Evolutionary conservation across 2,888 invertebrate genomes (phyloP).

Genomic region (Drosophila paranaensis): DNA sequence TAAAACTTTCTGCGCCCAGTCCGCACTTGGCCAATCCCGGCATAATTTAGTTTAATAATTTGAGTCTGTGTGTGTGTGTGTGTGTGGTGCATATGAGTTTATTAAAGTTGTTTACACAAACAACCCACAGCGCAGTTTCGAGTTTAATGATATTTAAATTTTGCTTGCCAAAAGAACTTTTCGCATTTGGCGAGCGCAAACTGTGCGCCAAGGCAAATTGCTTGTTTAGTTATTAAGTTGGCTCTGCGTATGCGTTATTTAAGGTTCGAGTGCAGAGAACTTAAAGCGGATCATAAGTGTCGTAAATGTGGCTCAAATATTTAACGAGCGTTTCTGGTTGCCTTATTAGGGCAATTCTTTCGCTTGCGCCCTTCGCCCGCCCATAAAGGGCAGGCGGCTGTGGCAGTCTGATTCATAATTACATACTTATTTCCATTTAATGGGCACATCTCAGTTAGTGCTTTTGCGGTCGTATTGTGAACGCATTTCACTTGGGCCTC

Average conservation of each 20-base stretch:
- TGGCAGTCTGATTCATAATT: slow-evolving; percentile 54
- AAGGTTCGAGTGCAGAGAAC: slow-evolving; percentile 37
- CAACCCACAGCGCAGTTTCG: slow-evolving; percentile 26
- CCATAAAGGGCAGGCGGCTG: slow-evolving; percentile 17
- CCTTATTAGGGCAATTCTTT: slow-evolving; percentile 51
- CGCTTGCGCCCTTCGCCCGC: slow-evolving; percentile 15
- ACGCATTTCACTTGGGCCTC: slow-evolving; percentile 10
- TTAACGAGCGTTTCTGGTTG: slow-evolving; percentile 46
- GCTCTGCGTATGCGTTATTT: slow-evolving; percentile 11
- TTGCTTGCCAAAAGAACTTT: slow-evolving; percentile 58
- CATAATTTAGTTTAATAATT: slow-evolving; percentile 50
- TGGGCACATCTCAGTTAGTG: slow-evolving; percentile 55
- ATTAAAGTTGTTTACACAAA: slow-evolving; percentile 42
- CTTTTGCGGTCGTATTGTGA: slow-evolving; percentile 43
- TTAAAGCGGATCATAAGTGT: slow-evolving; percentile 48
- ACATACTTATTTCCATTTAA: slow-evolving; percentile 57
- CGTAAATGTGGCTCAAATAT: slow-evolving; percentile 56
- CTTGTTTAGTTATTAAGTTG: slow-evolving; percentile 44
- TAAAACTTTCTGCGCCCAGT: slow-evolving; percentile 44
- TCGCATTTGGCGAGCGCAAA: slow-evolving; percentile 49
- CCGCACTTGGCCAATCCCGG: slow-evolving; percentile 37
- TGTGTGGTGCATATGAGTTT: slow-evolving; percentile 28
- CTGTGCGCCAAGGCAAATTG: slow-evolving; percentile 28
- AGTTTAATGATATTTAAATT: slow-evolving; percentile 76
- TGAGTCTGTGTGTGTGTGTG: slow-evolving; percentile 27